phyloP scores from a whole-genome alignment of 2,113 vertebrate genomes.

The Calypte anna region DNA sequence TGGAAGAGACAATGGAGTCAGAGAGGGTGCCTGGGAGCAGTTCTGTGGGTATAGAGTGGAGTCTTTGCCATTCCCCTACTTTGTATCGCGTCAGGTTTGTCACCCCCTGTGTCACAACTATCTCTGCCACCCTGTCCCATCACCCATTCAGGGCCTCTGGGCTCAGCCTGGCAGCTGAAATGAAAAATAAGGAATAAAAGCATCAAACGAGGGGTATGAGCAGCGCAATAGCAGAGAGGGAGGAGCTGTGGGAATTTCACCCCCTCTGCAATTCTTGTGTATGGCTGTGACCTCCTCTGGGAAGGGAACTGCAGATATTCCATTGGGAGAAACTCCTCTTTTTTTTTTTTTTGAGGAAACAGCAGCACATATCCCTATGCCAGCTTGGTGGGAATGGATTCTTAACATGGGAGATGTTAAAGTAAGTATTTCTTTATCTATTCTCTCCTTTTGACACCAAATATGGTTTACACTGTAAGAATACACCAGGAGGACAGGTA shows the following conservation, averaged over 20 bases:
- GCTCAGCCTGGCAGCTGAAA: not conserved
- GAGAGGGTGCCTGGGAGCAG: not conserved
- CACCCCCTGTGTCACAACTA: rapidly evolving
- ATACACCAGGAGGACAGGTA: not conserved
- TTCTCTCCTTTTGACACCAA: not conserved
- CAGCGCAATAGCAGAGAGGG: not conserved
- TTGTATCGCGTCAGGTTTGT: not conserved
- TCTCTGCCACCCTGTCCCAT: not conserved
- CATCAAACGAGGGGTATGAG: not conserved
- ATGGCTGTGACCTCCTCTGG: not conserved
- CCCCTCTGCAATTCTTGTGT: rapidly evolving
- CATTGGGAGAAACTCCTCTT: not conserved
- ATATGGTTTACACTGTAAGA: not conserved
- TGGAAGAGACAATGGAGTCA: not conserved
- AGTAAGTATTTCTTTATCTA: not conserved
- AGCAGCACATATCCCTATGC: not conserved
- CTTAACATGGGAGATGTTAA: not conserved
- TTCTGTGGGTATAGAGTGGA: not conserved
- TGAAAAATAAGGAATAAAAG: not conserved
- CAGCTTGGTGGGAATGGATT: not conserved
- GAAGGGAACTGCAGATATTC: not conserved
- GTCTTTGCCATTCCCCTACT: rapidly evolving
- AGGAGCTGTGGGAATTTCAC: not conserved
- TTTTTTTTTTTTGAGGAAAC: not conserved
- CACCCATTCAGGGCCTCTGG: not conserved